A percentile compares a stretch with the other conserved stretches of the same genome.
Evolutionary conservation across 2,888 invertebrate species (phyloP).

Genomic region (Bimastos eiseni): DNA sequence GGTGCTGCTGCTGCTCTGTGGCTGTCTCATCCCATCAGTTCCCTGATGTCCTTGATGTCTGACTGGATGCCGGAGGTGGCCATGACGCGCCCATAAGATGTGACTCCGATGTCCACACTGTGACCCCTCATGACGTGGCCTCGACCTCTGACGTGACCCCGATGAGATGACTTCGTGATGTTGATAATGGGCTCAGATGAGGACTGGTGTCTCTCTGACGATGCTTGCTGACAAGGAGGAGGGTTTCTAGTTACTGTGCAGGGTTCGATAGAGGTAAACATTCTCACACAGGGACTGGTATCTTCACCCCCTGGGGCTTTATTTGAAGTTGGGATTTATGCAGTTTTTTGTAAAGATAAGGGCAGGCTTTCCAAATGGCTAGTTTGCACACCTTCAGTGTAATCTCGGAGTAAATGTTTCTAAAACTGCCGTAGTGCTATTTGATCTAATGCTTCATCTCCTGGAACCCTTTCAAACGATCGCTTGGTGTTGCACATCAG

Average conservation of each 20-base stretch:
- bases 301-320: not conserved
- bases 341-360: not conserved
- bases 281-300: not conserved
- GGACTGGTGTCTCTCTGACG: not conserved
- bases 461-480: not conserved
- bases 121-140: not conserved
- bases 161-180: not conserved
- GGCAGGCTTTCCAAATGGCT: not conserved
- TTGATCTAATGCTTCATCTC: not conserved
- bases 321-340: not conserved
- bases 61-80: not conserved
- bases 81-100: not conserved
- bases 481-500: not conserved
- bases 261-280: not conserved
- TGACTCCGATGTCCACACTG: not conserved
- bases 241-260: not conserved
- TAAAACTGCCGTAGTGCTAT: not conserved
- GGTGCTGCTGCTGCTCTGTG: not conserved
- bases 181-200: not conserved
- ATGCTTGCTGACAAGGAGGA: not conserved
- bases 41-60: not conserved
- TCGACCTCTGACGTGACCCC: not conserved
- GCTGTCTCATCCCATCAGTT: constrained; percentile 1
- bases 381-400: not conserved
- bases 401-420: not conserved